Base-by-base conservation (phyloP, 2,113 vertebrate species). In the Stegastes partitus region DNA sequence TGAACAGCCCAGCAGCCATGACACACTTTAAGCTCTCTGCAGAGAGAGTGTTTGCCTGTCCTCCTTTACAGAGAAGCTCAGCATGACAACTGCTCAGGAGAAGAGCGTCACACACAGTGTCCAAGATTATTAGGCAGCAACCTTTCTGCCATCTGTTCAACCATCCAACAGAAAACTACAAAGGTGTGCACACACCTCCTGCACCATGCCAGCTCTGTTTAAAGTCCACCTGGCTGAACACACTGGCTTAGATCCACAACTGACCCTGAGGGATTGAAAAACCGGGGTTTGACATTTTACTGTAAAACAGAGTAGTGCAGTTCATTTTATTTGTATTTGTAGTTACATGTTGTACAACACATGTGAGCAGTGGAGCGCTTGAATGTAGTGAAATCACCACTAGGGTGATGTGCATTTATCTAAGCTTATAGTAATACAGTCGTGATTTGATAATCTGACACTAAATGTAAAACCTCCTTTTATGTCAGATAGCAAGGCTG, bases 141-240 rank as follows among this genome's bases (percentile, higher is more conserved):
- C 54, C 71, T 34, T 54, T 45, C 55, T 19, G 61, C 86, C 84
- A 90, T 89, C 89, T 91, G 87, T 42, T 85, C 74, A 2, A 1
- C 64, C 8, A 5, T 31, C 56, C 59, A 18, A 23, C 44, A 68
- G 57, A 31, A 76, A 78, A 83, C 63, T 76, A 81, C 57, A 68
- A 76, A 78, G 83, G 73, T 58, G 62, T 3, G 56, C 39, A 51
- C 31, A 11, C 11, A n/a, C 56, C 62, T 28, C 66, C 22, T 68
- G 34, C 68, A 51, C 39, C 37, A 65, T 76, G 67, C 70, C 79
- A 49, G 63, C 70, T 72, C 69, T 25, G 25, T 31, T 82, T 81
- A 44, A 71, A 74, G 64, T 67, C 63, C 31, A n/a, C 37, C 61
- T 56, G 45, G 75, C 34, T 83, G 73, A 75, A 68, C 56, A 39